phyloP scores from a whole-genome alignment of 2,113 vertebrate genomes.

The Microtus pennsylvanicus region DNA sequence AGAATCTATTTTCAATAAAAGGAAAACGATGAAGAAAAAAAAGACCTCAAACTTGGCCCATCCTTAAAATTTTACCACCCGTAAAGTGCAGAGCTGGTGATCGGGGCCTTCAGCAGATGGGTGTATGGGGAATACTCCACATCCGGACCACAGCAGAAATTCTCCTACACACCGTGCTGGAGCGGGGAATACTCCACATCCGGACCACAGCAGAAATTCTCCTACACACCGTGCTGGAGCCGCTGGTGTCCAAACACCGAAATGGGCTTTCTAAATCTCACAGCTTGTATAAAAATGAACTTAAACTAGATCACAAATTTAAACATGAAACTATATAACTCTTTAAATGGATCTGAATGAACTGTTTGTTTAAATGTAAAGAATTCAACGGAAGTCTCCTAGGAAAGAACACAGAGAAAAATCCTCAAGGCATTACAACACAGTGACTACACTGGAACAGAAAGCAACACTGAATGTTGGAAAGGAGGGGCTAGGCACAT shows the following conservation, averaged over 20 bases:
- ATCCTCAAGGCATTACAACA: not conserved
- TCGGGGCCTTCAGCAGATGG: not conserved
- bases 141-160: not conserved
- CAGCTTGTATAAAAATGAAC: not conserved
- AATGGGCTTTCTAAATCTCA: not conserved
- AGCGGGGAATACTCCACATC: too few relatives aligned
- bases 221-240: not conserved
- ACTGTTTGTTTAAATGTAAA: slow-evolving; percentile 5
- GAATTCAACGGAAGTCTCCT: not conserved
- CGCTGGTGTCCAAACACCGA: not conserved
- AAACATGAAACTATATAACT: not conserved
- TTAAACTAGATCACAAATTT: not conserved
- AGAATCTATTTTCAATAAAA: not conserved
- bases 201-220: not conserved
- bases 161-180: not conserved
- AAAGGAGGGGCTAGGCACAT: not conserved
- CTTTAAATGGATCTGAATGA: not conserved
- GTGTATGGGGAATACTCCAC: not conserved
- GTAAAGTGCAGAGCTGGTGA: not conserved
- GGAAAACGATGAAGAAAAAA: too few relatives aligned
- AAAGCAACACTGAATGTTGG: slow-evolving; percentile 1
- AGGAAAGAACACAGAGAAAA: not conserved
- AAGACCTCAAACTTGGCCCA: too few relatives aligned
- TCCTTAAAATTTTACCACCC: not conserved
- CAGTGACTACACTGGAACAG: not conserved